A percentile compares a stretch with the other conserved stretches of the same genome.
Conservation (phyloP, 92 coral and sea anemone species). For the Palythoa heliodiscus region DNA sequence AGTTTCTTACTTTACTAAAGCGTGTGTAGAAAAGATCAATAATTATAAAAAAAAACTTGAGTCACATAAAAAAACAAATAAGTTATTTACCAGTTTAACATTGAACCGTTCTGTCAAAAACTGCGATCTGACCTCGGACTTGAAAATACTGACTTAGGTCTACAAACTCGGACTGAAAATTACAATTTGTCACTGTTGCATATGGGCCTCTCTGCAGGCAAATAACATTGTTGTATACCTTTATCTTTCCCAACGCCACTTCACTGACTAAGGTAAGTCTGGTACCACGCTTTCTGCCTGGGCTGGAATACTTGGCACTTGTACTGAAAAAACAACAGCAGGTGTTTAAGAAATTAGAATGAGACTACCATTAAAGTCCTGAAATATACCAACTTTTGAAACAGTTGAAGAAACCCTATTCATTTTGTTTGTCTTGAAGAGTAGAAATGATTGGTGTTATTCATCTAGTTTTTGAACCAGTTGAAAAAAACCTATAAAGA, state of each 20-base stretch:
- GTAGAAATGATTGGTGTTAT: not conserved
- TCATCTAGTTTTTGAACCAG: not conserved
- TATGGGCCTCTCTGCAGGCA: too few relatives aligned
- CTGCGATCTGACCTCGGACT: too few relatives aligned
- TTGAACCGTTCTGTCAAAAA: too few relatives aligned
- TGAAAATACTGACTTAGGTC: too few relatives aligned
- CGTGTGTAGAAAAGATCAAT: too few relatives aligned
- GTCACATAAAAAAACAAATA: too few relatives aligned
- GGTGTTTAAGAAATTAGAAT: not conserved
- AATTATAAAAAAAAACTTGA: too few relatives aligned
- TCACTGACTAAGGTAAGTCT: slow-evolving; percentile 86
- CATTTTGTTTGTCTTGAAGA: not conserved
- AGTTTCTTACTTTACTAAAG: too few relatives aligned
- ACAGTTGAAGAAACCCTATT: not conserved
- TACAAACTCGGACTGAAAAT: too few relatives aligned
- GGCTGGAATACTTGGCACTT: slow-evolving; percentile 86
- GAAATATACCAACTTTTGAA: not conserved
- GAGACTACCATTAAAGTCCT: not conserved
- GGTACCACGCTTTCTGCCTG: slow-evolving; percentile 77
- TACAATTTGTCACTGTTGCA: too few relatives aligned
- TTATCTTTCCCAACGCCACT: slow-evolving; percentile 87
- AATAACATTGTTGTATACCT: slow-evolving; percentile 53
- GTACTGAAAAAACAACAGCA: slow-evolving; percentile 56
- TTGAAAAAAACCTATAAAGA: not conserved
- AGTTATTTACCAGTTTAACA: not conserved